Conservation (phyloP, 1,140 invertebrate genomes). For the Nephotettix cincticeps region DNA sequence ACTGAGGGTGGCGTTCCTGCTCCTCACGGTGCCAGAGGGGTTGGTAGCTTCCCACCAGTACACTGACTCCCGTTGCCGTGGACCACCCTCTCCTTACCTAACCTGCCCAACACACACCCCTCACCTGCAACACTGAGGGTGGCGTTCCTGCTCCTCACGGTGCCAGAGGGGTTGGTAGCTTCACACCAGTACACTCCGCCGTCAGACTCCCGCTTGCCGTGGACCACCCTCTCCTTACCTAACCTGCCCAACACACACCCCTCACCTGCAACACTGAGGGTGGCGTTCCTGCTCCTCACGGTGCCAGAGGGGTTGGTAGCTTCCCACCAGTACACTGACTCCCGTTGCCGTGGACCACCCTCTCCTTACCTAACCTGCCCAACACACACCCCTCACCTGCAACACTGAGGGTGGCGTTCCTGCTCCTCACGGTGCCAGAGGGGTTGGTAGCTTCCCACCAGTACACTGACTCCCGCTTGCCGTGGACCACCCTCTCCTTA, state of each 20-base stretch:
- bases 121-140: slow-evolving; percentile 78
- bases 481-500: slow-evolving; percentile 69
- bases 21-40: slow-evolving; percentile 76
- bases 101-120: too few species aligned
- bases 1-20: slow-evolving; percentile 68
- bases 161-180: slow-evolving; percentile 80
- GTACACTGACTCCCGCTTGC: slow-evolving; percentile 85
- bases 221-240: slow-evolving; percentile 60
- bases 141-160: slow-evolving; percentile 70
- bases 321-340: slow-evolving; percentile 83
- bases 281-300: slow-evolving; percentile 70
- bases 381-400: too few species aligned
- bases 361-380: too few species aligned
- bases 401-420: slow-evolving; percentile 73
- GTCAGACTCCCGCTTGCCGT: slow-evolving; percentile 83
- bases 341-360: slow-evolving; percentile 77
- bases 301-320: slow-evolving; percentile 82
- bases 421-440: slow-evolving; percentile 74
- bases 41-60: slow-evolving; percentile 87
- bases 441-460: slow-evolving; percentile 83
- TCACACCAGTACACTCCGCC: slow-evolving; percentile 84
- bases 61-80: slow-evolving; percentile 82
- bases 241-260: too few species aligned
- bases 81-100: slow-evolving; percentile 62
- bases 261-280: slow-evolving; percentile 78